Evolutionary conservation across 92 coral and sea anemone genomes (phyloP).

Genomic region (Desmophyllum pertusum): DNA sequence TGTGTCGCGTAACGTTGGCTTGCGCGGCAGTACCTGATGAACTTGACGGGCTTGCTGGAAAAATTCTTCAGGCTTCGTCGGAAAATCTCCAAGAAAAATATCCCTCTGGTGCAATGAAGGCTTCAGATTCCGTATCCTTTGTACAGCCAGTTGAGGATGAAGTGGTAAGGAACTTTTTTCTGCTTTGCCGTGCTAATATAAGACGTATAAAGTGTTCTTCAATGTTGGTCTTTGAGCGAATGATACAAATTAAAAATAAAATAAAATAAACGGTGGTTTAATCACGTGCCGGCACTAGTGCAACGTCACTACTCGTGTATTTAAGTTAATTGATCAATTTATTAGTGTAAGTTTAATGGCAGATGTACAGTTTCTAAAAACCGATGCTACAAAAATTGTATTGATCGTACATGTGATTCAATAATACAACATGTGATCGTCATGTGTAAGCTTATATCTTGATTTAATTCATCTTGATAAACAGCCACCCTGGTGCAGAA

Average conservation of each 20-base stretch:
- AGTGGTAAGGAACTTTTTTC: slow-evolving; percentile 53
- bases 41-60: slow-evolving; percentile 77
- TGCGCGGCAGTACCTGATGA: slow-evolving; percentile 85
- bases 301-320: too few species aligned
- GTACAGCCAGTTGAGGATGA: slow-evolving; percentile 76
- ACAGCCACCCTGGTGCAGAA: too few species aligned
- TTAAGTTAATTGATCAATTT: too few species aligned
- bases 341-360: too few species aligned
- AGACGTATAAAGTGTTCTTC: neutral
- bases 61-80: slow-evolving; percentile 65
- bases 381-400: too few species aligned
- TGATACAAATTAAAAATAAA: neutral
- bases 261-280: too few species aligned
- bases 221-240: neutral
- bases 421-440: too few species aligned
- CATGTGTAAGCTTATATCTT: too few species aligned
- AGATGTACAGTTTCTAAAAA: too few species aligned
- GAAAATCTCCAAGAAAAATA: slow-evolving; percentile 21
- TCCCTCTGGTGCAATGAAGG: slow-evolving; percentile 21
- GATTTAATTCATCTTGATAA: too few species aligned
- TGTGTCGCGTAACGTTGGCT: slow-evolving; percentile 68
- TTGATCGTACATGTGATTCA: too few species aligned
- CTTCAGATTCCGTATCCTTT: slow-evolving; percentile 67
- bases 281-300: neutral
- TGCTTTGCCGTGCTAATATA: too few species aligned